Base-by-base conservation (phyloP, 2,888 invertebrate species). In the Drosophila quinaria region DNA sequence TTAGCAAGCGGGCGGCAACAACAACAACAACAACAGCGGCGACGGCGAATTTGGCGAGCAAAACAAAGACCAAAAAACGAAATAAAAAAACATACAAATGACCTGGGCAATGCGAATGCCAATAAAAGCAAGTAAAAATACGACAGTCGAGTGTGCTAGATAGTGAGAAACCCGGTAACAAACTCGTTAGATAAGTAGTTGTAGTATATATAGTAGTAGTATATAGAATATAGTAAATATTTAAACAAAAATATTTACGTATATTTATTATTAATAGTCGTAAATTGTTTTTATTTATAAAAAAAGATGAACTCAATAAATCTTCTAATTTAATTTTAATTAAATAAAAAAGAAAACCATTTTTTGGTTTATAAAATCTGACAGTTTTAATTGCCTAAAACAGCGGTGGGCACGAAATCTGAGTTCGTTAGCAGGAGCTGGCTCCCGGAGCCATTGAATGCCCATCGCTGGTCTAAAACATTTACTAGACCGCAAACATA, bases 1-100 rank as follows among this genome's bases (percentile, higher is more conserved):
- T 90, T 89, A 89, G 76, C 71, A 50, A 67, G 52, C 62, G 74
- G 75, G 67, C 52, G 46, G 29, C 29, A 29, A 29, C 22, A 22
- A 22, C 22, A 22, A 19, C 19, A 19, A 22, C 25, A 6, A 8
- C 25, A 25, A 25, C 29, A 8, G 42, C 29, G 29, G 42, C 56
- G 47, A 42, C 58, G 29, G 80, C 90, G 89, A 90, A 90, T 67
- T 15, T 68, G 70, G 50, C 50, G 86, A 90, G 77, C 89, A 89
- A 78, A 90, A 89, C 90, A 90, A 90, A 88, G 55, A 29, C 74
- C 74, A 31, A 74, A 74, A 59, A 64, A 49, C 41, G 29, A 50
- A 50, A 49, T 11, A 35, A 44, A 13, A 46, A 25, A 63, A 58
- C 50, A 35, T 11, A 56, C 22, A 33, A 5, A 37, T 31, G 54